Conservation (phyloP, 2,888 invertebrate species). For the Operophtera brumata region DNA sequence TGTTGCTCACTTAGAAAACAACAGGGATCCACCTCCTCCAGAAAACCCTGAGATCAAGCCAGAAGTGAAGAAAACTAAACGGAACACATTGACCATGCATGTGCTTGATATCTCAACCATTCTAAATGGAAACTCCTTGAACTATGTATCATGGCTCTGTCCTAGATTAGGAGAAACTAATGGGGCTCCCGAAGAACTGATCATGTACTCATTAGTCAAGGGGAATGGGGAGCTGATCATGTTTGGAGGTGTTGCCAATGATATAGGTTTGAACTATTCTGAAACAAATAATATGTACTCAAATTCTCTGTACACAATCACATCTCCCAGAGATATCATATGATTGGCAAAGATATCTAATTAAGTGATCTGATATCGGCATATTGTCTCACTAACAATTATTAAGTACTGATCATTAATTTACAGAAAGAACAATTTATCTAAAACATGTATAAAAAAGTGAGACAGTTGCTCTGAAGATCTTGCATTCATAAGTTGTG, state of each 20-base stretch:
- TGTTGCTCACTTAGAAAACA: slow-evolving; percentile 69
- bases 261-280: slow-evolving; percentile 80
- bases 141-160: slow-evolving; percentile 85
- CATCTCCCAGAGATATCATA: slow-evolving; percentile 85
- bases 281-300: slow-evolving; percentile 85
- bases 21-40: slow-evolving; percentile 53
- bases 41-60: slow-evolving; percentile 63
- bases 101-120: slow-evolving; percentile 91
- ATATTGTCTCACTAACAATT: not conserved
- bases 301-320: slow-evolving; percentile 88
- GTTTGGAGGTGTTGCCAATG: slow-evolving; percentile 97
- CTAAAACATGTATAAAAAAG: too few relatives aligned
- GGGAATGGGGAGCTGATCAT: slow-evolving; percentile 96
- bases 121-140: slow-evolving; percentile 82
- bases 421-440: too few relatives aligned
- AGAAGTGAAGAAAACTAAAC: slow-evolving; percentile 79
- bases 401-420: not conserved
- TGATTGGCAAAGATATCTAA: slow-evolving; percentile 50
- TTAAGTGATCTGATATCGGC: slow-evolving; percentile 10
- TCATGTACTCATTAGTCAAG: slow-evolving; percentile 92
- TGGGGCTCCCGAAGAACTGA: slow-evolving; percentile 92
- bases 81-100: slow-evolving; percentile 89
- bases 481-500: too few relatives aligned
- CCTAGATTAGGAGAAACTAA: slow-evolving; percentile 84
- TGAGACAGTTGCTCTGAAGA: too few relatives aligned